Conservation (phyloP, 2,113 vertebrate species). For the Azemiops feae region DNA sequence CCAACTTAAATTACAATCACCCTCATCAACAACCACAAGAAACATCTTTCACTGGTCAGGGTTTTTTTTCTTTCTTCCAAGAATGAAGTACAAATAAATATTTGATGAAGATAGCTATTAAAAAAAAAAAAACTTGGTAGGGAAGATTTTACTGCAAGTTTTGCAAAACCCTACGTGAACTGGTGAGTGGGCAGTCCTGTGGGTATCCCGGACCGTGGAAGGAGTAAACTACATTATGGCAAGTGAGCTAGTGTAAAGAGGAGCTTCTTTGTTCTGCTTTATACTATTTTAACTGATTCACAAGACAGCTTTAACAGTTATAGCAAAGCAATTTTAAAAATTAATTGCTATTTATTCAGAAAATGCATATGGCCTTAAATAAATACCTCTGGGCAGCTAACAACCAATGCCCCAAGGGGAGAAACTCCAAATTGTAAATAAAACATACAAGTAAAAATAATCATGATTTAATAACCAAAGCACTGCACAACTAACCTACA, state of each 20-base stretch:
- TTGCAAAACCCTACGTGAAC: neutral
- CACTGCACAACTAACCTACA: neutral
- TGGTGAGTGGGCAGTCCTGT: neutral
- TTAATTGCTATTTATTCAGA: neutral
- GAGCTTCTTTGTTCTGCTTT: neutral
- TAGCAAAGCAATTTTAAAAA: neutral
- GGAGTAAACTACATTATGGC: neutral
- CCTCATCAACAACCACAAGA: neutral
- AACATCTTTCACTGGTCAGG: neutral
- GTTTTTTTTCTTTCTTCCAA: neutral
- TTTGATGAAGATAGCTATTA: neutral
- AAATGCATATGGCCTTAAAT: neutral
- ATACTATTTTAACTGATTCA: neutral
- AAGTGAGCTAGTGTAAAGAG: neutral
- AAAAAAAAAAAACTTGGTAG: neutral
- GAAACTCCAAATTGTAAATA: neutral
- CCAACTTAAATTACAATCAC: neutral
- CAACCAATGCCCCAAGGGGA: neutral
- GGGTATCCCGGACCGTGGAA: neutral
- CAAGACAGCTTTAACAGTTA: neutral
- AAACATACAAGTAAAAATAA: neutral
- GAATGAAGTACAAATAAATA: conserved; percentile 1
- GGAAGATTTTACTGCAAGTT: conserved; percentile 8
- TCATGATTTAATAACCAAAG: neutral
- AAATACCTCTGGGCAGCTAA: neutral